Conservation (phyloP, 2,888 invertebrate species). For the Tenthredo notha region DNA sequence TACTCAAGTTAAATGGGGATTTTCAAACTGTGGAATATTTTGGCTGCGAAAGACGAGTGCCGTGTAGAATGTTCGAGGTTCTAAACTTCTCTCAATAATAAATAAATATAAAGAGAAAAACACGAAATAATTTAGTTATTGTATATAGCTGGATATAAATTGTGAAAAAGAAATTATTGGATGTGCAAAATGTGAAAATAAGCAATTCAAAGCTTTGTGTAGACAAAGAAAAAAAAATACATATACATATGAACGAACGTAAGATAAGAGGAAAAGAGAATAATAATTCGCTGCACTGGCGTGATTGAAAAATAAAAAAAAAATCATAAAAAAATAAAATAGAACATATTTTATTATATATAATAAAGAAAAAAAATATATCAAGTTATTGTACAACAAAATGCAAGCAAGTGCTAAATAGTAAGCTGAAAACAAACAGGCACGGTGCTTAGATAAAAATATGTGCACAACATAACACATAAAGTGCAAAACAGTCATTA, state of each 20-base stretch:
- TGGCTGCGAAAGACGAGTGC: not conserved
- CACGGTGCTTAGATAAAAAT: slow-evolving; percentile 32
- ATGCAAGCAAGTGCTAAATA: slow-evolving; percentile 50
- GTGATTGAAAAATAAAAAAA: slow-evolving; percentile 55
- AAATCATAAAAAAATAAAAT: slow-evolving; percentile 53
- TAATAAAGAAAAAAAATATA: slow-evolving; percentile 17
- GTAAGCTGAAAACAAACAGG: slow-evolving; percentile 48
- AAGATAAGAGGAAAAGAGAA: not conserved
- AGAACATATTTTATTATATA: slow-evolving; percentile 53
- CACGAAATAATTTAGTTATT: not conserved
- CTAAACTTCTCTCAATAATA: not conserved
- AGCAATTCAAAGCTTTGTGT: slow-evolving; percentile 35
- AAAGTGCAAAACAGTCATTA: slow-evolving; percentile 37
- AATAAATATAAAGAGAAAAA: not conserved
- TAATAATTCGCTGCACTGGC: slow-evolving; percentile 61
- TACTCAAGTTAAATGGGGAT: not conserved
- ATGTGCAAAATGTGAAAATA: slow-evolving; percentile 29
- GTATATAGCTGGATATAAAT: not conserved
- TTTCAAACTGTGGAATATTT: not conserved
- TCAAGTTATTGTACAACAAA: slow-evolving; percentile 43
- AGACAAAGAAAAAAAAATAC: not conserved
- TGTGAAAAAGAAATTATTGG: not conserved
- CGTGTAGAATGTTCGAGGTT: not conserved
- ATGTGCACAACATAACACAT: slow-evolving; percentile 37
- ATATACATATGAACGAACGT: not conserved